Evolutionary conservation across 2,888 invertebrate species (phyloP).

Genomic region (Phymatocera aterrima): DNA sequence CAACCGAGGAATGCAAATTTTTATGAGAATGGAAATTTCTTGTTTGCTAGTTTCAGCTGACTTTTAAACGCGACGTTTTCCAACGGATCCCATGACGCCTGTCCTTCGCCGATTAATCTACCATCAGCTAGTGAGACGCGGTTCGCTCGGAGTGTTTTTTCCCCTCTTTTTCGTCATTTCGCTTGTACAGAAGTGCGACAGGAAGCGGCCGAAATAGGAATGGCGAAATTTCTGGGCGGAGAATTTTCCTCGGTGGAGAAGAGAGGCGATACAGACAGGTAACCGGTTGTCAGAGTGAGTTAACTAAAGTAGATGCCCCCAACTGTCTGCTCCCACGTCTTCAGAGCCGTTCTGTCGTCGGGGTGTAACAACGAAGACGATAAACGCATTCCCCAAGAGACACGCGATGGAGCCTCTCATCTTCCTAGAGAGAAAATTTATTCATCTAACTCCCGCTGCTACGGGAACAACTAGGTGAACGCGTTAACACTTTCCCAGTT

Average conservation of each 20-base stretch:
- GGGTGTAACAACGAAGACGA: constrained; percentile 20
- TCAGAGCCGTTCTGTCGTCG: neutral
- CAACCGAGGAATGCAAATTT: constrained; percentile 7
- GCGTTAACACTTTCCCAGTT: neutral
- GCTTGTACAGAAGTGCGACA: too few species aligned
- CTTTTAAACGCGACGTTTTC: neutral
- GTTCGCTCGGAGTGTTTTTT: neutral
- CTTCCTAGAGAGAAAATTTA: constrained; percentile 31
- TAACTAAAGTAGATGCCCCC: constrained; percentile 39
- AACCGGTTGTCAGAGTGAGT: constrained; percentile 20
- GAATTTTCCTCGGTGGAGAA: neutral
- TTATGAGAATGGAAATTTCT: constrained; percentile 26
- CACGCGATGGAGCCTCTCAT: constrained; percentile 20
- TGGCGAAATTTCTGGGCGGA: neutral
- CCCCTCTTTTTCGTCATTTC: neutral
- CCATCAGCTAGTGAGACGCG: neutral
- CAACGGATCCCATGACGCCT: neutral
- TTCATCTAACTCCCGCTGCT: constrained; percentile 11
- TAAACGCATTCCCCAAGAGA: constrained; percentile 44
- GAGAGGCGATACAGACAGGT: neutral
- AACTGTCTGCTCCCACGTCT: constrained; percentile 35
- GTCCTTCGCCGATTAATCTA: neutral
- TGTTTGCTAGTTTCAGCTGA: neutral
- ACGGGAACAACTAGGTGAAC: neutral
- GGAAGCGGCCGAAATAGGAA: too few species aligned